Percentiles rank a stretch among this genome's conserved stretches.
These are phyloP conservation scores for Ophioderma brevispina DNA, from an alignment of 35 echinoderm and acorn worm genomes.

Conservation along the genomic window DNA sequence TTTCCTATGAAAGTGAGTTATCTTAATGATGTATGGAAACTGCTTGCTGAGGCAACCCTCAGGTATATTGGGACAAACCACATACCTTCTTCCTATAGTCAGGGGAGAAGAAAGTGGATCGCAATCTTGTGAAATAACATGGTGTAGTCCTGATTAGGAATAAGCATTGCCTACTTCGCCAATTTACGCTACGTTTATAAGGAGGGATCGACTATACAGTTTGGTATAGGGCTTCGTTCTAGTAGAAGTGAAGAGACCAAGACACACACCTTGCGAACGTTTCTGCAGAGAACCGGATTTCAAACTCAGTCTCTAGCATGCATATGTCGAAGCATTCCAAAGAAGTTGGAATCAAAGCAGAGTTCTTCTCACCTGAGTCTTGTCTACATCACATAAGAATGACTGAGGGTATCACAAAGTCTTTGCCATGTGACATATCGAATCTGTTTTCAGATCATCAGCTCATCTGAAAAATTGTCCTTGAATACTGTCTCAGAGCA, in stretches of 20 bases:
- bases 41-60: constrained; percentile 10
- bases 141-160: background rate
- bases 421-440: background rate
- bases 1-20: constrained; percentile 1
- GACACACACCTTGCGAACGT: background rate
- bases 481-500: constrained; percentile 24
- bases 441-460: background rate
- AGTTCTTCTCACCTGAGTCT: background rate
- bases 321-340: background rate
- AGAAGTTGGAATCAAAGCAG: background rate
- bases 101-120: background rate
- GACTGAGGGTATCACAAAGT: background rate
- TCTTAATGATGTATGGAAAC: background rate
- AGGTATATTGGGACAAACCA: background rate
- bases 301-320: background rate
- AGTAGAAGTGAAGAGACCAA: background rate
- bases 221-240: background rate
- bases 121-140: background rate
- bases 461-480: background rate
- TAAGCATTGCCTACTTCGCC: constrained; percentile 1
- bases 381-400: background rate
- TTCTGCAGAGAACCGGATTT: background rate
- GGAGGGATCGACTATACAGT: background rate
- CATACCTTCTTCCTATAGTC: constrained; percentile 9
- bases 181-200: background rate